Evolutionary conservation across 2,797 vertebrate species (phyloP), one percentile per base, ranked within the genome.

Genomic region (Eleutherodactylus coqui): DNA sequence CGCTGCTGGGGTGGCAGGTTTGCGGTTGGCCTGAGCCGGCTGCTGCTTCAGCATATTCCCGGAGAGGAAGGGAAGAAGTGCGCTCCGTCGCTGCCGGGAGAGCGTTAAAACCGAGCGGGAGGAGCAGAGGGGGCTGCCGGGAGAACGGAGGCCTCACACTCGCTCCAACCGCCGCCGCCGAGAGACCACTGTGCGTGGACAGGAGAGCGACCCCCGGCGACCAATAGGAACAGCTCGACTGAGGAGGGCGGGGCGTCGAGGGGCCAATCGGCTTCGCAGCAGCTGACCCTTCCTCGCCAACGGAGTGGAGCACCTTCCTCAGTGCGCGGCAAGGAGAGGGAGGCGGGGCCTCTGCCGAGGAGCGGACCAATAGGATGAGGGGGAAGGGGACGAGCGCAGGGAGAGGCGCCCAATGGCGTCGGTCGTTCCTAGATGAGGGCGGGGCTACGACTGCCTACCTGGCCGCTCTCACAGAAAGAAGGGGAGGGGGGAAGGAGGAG

Each of bases 1-100:
- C 67, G 79, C 27, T 34, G 62, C 29, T 41, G 67, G 3, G 36
- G 34, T 70, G 53, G 49, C 75, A 9, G 85, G 86, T 43, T 87
- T 87, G 67, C 86, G 81, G 67, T n/a, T 75, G 9, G 81, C 32
- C 38, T 62, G 29, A 4, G 85, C 38, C 62, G 64, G 81, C 32
- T 82, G 85, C 85, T 83, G 86, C 86, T 87, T 87, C 10, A 87
- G 64, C 86, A 87, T 87, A 11, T 79, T 79, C 49, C 43, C 5
- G 60, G 13, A 21, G 36, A 27, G 29, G 14, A 4, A 70, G 7
- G 53, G 45, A 17, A 0, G 14, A 43, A 14, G 6, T 27, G 19
- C 17, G 41, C 60, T 43, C 49, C 34, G 64, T 7, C 27, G 43
- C 70, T 73, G 49, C 58, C 75, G 41, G 82, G n/a, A 64, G 38